Evolutionary conservation across 2,888 invertebrate genomes (phyloP), one percentile per base, ranked within the genome.

Genomic region (Lycocerus yunnanus): DNA sequence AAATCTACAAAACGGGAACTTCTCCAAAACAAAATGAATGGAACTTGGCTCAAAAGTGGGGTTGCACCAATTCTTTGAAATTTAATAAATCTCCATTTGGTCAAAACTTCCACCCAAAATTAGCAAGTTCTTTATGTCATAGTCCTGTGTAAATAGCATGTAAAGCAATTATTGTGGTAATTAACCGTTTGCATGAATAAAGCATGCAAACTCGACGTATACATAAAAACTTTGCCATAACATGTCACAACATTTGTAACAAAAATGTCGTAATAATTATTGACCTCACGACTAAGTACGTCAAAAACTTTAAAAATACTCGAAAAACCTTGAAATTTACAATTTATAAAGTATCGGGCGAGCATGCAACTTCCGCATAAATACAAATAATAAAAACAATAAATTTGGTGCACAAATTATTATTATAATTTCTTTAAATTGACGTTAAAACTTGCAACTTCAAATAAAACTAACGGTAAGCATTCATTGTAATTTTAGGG

Each of bases 301-400:
- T 43, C 43, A 16, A 63, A 63, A 63, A 63, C 20, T 63, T n/a
- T 63, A 63, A 63, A 63, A 63, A 63, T 63, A 63, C 61, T 18
- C 6, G n/a, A 63, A 63, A 59, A 63, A 63, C 61, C 61, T 63
- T 63, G 61, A 63, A 63, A 18, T n/a, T 63, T 63, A 63, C 61
- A 20, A 63, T 63, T 63, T 63, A 16, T 61, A 16, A 63, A 63
- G 20, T 63, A 63, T 63, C 61, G 61, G 20, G 61, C 61, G 20
- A 63, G 61, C 61, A 63, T 63, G 61, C 61, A 63, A 63, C 61
- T 63, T 63, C 61, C 61, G 61, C 20, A 20, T 63, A 63, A n/a
- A 63, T 18, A 63, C 20, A 63, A 63, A 15, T 63, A 63, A 14
- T 13, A 43, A 9, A 63, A 8, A 63, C 18, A 8, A 63, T 63